Evolutionary conservation across 2,888 invertebrate genomes (phyloP).

Genomic region (Troglohyphantes excavatus): DNA sequence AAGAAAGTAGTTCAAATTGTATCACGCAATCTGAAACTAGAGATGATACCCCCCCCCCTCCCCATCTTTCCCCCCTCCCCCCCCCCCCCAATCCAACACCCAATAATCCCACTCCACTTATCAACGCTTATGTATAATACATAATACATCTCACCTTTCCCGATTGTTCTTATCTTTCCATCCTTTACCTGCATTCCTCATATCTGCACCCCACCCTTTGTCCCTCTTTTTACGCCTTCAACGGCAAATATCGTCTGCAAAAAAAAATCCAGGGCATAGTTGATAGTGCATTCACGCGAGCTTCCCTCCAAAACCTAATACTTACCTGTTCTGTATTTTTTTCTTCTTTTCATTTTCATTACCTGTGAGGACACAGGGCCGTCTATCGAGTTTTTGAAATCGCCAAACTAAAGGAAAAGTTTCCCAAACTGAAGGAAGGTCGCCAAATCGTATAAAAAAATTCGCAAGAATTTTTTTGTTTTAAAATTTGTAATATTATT

Average conservation of each 20-base stretch:
- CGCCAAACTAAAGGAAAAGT: too few relatives aligned
- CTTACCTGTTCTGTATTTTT: too few relatives aligned
- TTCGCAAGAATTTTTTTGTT: too few relatives aligned
- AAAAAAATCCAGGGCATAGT: slow-evolving; percentile 44
- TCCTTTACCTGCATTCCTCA: neutral
- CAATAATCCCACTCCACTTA: slow-evolving; percentile 49
- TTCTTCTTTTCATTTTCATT: too few relatives aligned
- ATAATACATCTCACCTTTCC: slow-evolving; percentile 60
- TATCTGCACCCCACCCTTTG: neutral
- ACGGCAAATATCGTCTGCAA: neutral
- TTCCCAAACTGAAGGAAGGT: too few relatives aligned
- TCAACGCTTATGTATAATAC: slow-evolving; percentile 64
- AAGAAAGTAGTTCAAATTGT: neutral
- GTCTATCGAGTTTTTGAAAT: too few relatives aligned
- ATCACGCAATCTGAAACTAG: slow-evolving; percentile 23
- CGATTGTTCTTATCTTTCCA: neutral
- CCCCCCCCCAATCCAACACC: neutral
- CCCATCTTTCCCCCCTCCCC: too few relatives aligned
- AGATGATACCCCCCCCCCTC: too few relatives aligned
- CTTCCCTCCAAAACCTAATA: slow-evolving; percentile 46
- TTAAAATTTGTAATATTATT: too few relatives aligned
- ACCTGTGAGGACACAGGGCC: too few relatives aligned
- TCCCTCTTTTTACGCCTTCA: too few relatives aligned
- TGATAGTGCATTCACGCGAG: slow-evolving; percentile 47
- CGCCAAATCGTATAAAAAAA: too few relatives aligned